Conservation (phyloP, 2,113 vertebrate genomes). For the Phalacrocorax carbo region DNA sequence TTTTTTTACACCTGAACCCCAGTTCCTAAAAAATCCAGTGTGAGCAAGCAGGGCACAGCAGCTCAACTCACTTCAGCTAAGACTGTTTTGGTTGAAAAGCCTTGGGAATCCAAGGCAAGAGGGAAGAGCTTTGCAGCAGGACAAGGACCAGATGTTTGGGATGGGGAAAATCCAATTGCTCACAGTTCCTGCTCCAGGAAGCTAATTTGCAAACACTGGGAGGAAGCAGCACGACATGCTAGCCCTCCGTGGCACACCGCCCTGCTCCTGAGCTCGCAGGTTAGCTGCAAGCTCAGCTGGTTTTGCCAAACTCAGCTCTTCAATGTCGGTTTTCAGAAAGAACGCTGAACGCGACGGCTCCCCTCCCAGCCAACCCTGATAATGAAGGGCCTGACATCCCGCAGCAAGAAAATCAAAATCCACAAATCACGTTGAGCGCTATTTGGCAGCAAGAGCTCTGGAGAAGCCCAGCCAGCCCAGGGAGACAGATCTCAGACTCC, state of each 20-base stretch:
- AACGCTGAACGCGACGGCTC: accelerated
- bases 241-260: accelerated
- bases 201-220: not conserved
- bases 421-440: not conserved
- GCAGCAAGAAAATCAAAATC: not conserved
- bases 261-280: not conserved
- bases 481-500: not conserved
- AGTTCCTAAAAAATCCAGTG: not conserved
- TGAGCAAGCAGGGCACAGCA: not conserved
- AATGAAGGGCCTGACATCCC: not conserved
- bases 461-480: not conserved
- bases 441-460: not conserved
- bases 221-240: not conserved
- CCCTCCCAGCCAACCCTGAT: not conserved
- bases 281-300: not conserved
- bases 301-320: not conserved
- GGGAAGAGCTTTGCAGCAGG: not conserved
- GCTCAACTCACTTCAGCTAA: not conserved
- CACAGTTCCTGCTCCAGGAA: constrained; percentile 11
- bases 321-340: not conserved
- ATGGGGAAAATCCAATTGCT: not conserved
- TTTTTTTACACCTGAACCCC: not conserved
- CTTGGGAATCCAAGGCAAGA: not conserved
- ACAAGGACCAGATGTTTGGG: not conserved
- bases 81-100: not conserved